Conservation (phyloP, 2,113 vertebrate genomes). For the Triplophysa tibetana region DNA sequence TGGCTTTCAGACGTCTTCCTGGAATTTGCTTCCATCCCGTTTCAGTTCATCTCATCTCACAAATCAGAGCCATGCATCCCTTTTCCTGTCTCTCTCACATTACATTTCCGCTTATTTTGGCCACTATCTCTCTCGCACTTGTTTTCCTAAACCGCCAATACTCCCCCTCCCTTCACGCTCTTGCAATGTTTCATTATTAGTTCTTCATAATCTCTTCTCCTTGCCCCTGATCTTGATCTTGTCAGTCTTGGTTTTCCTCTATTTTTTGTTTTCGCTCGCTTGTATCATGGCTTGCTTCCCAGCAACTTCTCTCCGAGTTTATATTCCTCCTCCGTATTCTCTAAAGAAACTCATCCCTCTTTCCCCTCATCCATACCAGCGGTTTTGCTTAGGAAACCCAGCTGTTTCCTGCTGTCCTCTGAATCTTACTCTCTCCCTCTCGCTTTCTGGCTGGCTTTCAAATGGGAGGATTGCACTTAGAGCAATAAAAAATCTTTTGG, state of each 20-base stretch:
- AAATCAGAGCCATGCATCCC: conserved; percentile 55
- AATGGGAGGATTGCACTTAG: conserved; percentile 73
- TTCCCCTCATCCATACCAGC: conserved; percentile 53
- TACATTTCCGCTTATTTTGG: conserved; percentile 56
- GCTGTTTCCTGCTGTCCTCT: conserved; percentile 84
- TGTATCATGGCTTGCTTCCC: conserved; percentile 74
- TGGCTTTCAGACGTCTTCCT: conserved; percentile 48
- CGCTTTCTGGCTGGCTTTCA: conserved; percentile 59
- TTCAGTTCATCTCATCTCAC: conserved; percentile 57
- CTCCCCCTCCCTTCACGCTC: conserved; percentile 29
- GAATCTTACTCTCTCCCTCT: conserved; percentile 59
- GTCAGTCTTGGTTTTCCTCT: conserved; percentile 54
- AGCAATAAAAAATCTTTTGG: conserved; percentile 73
- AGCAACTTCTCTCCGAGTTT: conserved; percentile 66
- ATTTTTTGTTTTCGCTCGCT: conserved; percentile 34
- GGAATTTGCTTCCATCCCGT: conserved; percentile 46
- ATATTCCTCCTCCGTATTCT: conserved; percentile 65
- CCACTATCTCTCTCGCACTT: conserved; percentile 77
- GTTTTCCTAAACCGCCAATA: conserved; percentile 80
- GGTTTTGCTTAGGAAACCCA: conserved; percentile 76
- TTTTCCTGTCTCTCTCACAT: conserved; percentile 55
- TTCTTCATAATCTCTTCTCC: conserved; percentile 79
- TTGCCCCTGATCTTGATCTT: conserved; percentile 58
- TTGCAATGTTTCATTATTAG: conserved; percentile 75
- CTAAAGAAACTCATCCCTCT: conserved; percentile 58